These are phyloP conservation scores for Chondrilla cf. caribensis DNA, from an alignment of 37 sponge, comb jelly and placozoan species.

Conservation along the genomic window DNA sequence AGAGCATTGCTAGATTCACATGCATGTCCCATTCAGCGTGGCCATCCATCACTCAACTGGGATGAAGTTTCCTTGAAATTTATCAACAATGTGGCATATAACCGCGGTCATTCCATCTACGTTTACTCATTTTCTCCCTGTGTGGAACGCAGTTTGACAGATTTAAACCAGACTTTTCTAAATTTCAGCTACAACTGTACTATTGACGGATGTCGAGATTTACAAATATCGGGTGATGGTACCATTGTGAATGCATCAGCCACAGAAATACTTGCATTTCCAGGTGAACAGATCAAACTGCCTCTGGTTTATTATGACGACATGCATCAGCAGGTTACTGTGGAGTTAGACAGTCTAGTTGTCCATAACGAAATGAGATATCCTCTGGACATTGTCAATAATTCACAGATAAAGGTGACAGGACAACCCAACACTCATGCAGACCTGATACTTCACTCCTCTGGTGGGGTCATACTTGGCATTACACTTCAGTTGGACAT, in stretches of 20 bases:
- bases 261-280: not conserved
- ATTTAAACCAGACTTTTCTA: not conserved
- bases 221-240: slow-evolving; percentile 11
- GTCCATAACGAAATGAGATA: not conserved
- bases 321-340: not conserved
- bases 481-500: not conserved
- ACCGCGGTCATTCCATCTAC: slow-evolving; percentile 36
- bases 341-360: not conserved
- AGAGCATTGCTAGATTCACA: slow-evolving; percentile 1
- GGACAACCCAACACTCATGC: not conserved
- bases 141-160: not conserved
- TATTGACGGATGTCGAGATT: not conserved
- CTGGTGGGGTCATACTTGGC: not conserved
- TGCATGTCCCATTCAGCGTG: slow-evolving; percentile 48
- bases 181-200: not conserved
- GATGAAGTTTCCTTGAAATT: slow-evolving; percentile 30
- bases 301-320: slow-evolving; percentile 35
- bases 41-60: not conserved
- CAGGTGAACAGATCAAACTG: slow-evolving; percentile 31
- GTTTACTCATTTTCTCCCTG: slow-evolving; percentile 51
- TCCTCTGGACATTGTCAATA: not conserved
- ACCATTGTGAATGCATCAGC: not conserved
- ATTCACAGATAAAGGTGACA: not conserved
- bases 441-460: not conserved
- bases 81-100: slow-evolving; percentile 25